A percentile compares a stretch with the other conserved stretches of the same genome.
Evolutionary conservation across 2,888 invertebrate species (phyloP).

Genomic region (Nomada flava): DNA sequence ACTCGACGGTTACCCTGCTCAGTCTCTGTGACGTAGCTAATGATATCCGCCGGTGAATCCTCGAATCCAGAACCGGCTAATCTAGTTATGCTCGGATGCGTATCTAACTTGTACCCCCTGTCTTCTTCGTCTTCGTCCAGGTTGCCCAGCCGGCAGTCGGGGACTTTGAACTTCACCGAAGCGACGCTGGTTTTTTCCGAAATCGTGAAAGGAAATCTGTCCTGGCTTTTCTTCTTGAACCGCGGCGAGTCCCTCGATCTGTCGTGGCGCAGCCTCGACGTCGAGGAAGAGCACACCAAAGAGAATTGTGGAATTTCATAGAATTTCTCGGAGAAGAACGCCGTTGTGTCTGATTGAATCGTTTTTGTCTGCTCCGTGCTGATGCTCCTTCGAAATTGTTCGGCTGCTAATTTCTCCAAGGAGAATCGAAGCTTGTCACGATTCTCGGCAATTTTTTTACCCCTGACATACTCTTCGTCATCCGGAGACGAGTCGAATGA

Average conservation of each 20-base stretch:
- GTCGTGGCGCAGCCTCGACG: slow-evolving; percentile 46
- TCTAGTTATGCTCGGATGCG: slow-evolving; percentile 70
- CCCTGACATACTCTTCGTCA: neutral
- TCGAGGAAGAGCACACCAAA: slow-evolving; percentile 37
- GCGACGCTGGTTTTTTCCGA: slow-evolving; percentile 64
- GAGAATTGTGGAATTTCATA: slow-evolving; percentile 18
- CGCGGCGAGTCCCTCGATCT: slow-evolving; percentile 42
- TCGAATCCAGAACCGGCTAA: slow-evolving; percentile 59
- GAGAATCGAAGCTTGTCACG: slow-evolving; percentile 34
- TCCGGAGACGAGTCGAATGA: neutral
- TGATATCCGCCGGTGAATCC: slow-evolving; percentile 58
- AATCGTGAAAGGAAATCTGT: slow-evolving; percentile 77
- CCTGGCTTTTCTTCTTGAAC: slow-evolving; percentile 62
- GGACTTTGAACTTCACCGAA: slow-evolving; percentile 50
- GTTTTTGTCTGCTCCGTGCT: slow-evolving; percentile 15
- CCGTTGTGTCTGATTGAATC: slow-evolving; percentile 31
- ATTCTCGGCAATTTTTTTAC: neutral
- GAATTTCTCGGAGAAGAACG: slow-evolving; percentile 5
- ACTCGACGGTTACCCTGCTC: slow-evolving; percentile 2
- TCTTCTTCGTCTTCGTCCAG: slow-evolving; percentile 25
- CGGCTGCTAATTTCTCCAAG: slow-evolving; percentile 46
- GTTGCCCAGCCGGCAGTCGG: neutral
- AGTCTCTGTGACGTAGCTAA: slow-evolving; percentile 47
- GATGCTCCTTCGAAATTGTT: slow-evolving; percentile 47
- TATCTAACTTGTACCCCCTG: slow-evolving; percentile 51